Conservation (phyloP, 2,888 invertebrate genomes). For the Trichogramma dendrolimi region DNA sequence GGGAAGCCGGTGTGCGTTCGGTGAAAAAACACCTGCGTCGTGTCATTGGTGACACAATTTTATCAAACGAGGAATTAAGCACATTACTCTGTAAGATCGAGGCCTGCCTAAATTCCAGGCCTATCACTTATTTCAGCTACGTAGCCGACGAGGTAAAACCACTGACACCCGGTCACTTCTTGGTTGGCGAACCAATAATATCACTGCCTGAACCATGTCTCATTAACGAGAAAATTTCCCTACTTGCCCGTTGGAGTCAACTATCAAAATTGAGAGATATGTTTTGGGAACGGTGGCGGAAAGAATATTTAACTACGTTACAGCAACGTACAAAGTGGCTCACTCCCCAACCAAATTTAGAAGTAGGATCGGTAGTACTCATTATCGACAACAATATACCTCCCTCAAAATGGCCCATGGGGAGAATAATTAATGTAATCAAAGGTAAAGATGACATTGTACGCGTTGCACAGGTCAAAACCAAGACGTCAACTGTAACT, state of each 20-base stretch:
- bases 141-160: background rate
- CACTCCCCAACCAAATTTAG: background rate
- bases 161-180: background rate
- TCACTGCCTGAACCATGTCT: background rate
- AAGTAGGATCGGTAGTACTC: background rate
- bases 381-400: background rate
- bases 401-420: background rate
- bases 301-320: background rate
- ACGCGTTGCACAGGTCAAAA: background rate
- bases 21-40: no score
- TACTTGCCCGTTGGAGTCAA: background rate
- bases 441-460: background rate
- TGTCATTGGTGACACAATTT: no score
- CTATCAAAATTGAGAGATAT: background rate
- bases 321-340: background rate
- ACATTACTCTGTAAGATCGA: no score
- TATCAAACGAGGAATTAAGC: no score
- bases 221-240: background rate
- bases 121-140: background rate
- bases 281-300: background rate
- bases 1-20: no score
- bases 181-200: background rate
- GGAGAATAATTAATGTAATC: background rate
- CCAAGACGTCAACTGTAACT: no score
- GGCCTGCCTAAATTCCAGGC: no score